Evolutionary conservation across 1,140 invertebrate genomes (phyloP), one percentile per base, ranked within the genome.

Genomic region (Drosophila melanogaster): DNA sequence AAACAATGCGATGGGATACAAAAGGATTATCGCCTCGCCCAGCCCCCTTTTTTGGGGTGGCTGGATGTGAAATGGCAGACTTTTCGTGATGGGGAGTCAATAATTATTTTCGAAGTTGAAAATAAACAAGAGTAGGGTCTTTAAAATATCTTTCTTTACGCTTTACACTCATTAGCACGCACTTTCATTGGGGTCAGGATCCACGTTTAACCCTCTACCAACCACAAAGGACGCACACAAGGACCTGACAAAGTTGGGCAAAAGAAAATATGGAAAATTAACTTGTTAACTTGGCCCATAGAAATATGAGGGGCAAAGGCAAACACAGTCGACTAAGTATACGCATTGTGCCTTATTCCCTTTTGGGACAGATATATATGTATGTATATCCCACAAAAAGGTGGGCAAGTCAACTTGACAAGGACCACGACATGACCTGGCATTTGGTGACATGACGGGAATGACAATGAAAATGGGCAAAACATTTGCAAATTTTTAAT

Each of bases 231-330:
- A 51, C 43, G 44, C 56, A 49, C 47, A 46, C 43, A 50, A 19
- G 40, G 49, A 49, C 33, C 61, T 60, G 37, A 14, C 37, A 76
- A 84, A 81, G 75, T 84, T 81, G 81, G 78, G 19, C 72, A 55
- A 87, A 87, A 87, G 83, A 87, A 87, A 87, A 87, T 87, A 87
- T 87, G 83, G 83, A 87, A 89, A 87, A 87, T 87, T 89, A 87
- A 87, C 83, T 87, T 87, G 84, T 89, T 87, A 77, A 65, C 84
- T 86, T 44, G 74, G 37, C 49, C 56, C 62, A 55, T 37, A 17
- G 41, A 44, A 56, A 70, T 62, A 66, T 26, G 38, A 59, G 69
- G 54, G 75, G 64, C 77, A 46, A 62, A 56, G 67, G 78, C 78
- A 86, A 81, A 85, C 69, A 81, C 69, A 81, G 69, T 79, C 59